Conservation (phyloP, 2,797 vertebrate species). For the Crocodylus rhombifer region DNA sequence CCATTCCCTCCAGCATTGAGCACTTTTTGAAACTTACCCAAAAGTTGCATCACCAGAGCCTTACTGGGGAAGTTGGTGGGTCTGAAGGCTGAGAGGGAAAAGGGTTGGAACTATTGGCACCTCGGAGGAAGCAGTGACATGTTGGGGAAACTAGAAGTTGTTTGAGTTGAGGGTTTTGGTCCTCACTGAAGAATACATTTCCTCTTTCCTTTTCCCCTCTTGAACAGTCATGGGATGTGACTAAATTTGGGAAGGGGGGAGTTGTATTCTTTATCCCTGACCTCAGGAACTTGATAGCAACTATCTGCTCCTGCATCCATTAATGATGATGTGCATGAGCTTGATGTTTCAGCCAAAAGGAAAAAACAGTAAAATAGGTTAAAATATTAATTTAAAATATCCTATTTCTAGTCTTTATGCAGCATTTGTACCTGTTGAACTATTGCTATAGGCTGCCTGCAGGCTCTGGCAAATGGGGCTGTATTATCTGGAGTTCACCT, state of each 20-base stretch:
- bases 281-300: neutral
- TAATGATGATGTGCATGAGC: neutral
- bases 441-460: neutral
- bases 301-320: neutral
- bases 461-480: neutral
- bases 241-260: neutral
- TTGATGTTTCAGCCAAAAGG: neutral
- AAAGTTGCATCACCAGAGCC: neutral
- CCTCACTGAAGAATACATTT: neutral
- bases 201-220: neutral
- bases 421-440: neutral
- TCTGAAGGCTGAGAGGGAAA: neutral
- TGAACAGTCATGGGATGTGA: neutral
- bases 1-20: neutral
- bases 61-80: neutral
- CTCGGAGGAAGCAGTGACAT: fast-evolving
- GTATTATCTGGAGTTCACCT: neutral
- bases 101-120: neutral
- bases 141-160: neutral
- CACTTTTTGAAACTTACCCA: neutral
- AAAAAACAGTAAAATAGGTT: neutral
- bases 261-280: neutral
- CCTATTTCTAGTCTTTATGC: neutral
- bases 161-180: fast-evolving
- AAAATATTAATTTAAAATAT: neutral